Base-by-base conservation (phyloP, 64 coral and sea anemone genomes). In the Exaiptasia diaphana region DNA sequence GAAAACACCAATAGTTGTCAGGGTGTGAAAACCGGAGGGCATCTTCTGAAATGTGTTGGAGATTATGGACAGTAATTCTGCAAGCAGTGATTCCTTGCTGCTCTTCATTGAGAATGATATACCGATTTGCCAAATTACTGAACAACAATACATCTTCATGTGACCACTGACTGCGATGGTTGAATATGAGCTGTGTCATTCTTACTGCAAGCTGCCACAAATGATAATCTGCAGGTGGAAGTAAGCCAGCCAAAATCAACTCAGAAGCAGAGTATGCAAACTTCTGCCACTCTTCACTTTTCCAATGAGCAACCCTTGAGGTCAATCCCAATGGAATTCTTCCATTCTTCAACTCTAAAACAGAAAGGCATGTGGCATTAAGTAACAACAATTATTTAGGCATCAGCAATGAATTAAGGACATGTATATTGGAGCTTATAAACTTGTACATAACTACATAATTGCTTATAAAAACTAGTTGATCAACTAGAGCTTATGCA, bases 1-100 rank as follows among this genome's bases (percentile, higher is more conserved):
- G 17, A n/a, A 37, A 73, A 38, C 68, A 73, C 68, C 68, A 73
- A 27, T 43, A 73, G 17, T 73, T 73, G 20, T 42, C 68, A 43
- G 68, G 27, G 11, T 21, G 21, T 34, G 9, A 28, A 41, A 69
- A 73, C 27, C 68, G 36, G 17, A 20, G 5, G 15, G 44, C 21
- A 20, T 73, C 68, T n/a, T 73, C 68, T 37, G 68, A 21, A 18
- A 73, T 18, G 38, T 73, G 68, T 22, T 41, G 68, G 17, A 73
- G 44, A 26, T 73, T 73, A 26, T 73, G 68, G 25, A 41, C 25
- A 41, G 68, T 73, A 11, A 73, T 46, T 20, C 38, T 21, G 28
- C 68, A 73, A 34, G 44, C 28, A 20, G 25, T 11, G 44, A 73
- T 34, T 43, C 68, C 68, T 73, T 73, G 68, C 15, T 20, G 4